Evolutionary conservation across 2,113 vertebrate genomes (phyloP), one percentile per base, ranked within the genome.

Genomic region (Gymnocephalus cernua): DNA sequence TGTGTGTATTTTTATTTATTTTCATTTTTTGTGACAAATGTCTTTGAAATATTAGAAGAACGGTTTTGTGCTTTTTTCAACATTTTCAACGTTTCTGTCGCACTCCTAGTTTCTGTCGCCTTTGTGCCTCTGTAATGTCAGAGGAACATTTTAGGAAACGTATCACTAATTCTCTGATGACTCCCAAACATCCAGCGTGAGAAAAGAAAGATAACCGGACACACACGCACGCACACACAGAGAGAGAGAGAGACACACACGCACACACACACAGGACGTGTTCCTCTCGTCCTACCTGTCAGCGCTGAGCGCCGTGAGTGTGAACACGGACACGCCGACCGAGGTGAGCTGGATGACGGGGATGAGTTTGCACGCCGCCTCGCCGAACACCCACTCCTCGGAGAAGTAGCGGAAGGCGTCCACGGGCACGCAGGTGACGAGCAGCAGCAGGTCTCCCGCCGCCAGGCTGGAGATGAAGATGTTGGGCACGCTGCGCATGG

Each of bases 381-480:
- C 89, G 4, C 98, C 98, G n/a, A 99, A 97, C 58, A 98, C 88
- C 98, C 98, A 99, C 83, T 97, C 96, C 66, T 97, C 96, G 0
- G 96, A 97, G 88, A 98, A 96, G 94, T 96, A 99, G 19, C 97
- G 95, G n/a, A 96, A 96, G 35, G 97, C 98, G 67, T 99, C 98
- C 92, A 98, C 96, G 0, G 97, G 98, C 67, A 99, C 96, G 79
- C 98, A 99, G 69, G 98, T 99, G 90, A 98, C 93, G 58, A 99
- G 93, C 84, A 99, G 96, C 90, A 99, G 93, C 84, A 98, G 85
- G 92, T 99, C 98, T 0, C 98, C 98, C 0, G 94, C 95, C 0
- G 97, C 98, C 50, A 99, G 93, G 84, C 96, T 99, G 48, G 96
- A 97, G 91, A 99, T 98, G 95, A 99, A 99, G 86, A 99, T 97